These are phyloP conservation scores for Nothobranchius furzeri DNA, from an alignment of 2,113 vertebrate species.

Conservation along the genomic window DNA sequence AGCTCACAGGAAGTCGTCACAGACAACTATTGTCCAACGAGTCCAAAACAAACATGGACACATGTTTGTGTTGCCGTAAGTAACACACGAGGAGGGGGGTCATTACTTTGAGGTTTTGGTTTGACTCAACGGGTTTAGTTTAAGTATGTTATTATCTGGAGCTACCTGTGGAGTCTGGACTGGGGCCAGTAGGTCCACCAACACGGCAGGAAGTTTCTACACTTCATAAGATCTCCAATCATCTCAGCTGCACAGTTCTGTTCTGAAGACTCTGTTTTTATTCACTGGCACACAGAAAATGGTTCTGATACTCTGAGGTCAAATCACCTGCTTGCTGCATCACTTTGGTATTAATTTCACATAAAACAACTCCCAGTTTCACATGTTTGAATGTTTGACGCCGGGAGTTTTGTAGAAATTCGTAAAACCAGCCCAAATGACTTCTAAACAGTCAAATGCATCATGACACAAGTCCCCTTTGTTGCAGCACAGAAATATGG, in stretches of 20 bases:
- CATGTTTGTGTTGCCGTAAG: constrained; percentile 4
- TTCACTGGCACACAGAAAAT: too few species aligned
- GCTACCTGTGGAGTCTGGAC: neutral
- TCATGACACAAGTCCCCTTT: too few species aligned
- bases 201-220: neutral
- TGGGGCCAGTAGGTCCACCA: neutral
- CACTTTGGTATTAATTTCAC: neutral
- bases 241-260: too few species aligned
- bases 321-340: constrained; percentile 6
- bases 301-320: neutral
- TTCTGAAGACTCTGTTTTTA: too few species aligned
- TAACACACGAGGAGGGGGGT: neutral
- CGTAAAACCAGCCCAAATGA: too few species aligned
- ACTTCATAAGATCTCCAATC: too few species aligned
- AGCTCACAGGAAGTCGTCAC: constrained; percentile 56
- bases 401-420: constrained; percentile 5
- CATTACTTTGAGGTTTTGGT: constrained; percentile 1
- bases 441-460: too few species aligned
- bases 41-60: constrained; percentile 26
- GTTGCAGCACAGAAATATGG: too few species aligned
- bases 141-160: neutral
- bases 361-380: neutral
- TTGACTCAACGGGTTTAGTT: neutral
- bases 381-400: too few species aligned
- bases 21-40: constrained; percentile 7